Percentiles rank a stretch among this genome's conserved stretches.
Conservation (phyloP, 2,797 vertebrate genomes). For the Echiichthys vipera region DNA sequence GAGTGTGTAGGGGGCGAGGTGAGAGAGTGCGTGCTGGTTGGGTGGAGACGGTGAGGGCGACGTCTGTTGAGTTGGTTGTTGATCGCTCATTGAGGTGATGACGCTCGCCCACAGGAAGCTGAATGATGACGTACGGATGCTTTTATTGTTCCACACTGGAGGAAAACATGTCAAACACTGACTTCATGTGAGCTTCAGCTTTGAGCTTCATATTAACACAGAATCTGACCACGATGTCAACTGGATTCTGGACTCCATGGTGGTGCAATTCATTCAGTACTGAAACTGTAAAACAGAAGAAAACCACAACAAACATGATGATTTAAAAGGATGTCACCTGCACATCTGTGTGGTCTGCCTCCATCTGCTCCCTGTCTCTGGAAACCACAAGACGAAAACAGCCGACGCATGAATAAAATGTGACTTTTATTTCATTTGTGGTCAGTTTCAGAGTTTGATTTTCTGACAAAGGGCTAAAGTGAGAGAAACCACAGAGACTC, state of each 20-base stretch:
- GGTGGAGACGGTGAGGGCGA: background rate
- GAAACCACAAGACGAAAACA: background rate
- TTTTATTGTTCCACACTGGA: background rate
- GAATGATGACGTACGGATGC: background rate
- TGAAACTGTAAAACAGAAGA: background rate
- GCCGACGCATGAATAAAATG: background rate
- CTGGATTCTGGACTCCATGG: background rate
- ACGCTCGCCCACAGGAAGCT: background rate
- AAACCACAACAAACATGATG: background rate
- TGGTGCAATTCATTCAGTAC: background rate
- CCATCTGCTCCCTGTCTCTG: background rate
- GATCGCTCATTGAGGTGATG: background rate
- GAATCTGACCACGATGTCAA: background rate
- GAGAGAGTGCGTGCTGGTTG: background rate
- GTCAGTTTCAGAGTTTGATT: constrained; percentile 1
- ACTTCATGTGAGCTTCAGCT: background rate
- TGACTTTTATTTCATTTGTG: background rate
- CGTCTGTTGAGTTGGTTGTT: background rate
- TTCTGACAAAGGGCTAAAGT: background rate
- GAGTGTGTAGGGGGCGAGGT: background rate
- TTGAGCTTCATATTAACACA: background rate
- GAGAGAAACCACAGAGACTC: background rate
- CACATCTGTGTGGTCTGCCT: background rate
- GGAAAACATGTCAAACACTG: background rate
- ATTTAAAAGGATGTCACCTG: too few relatives aligned